Evolutionary conservation across 2,888 invertebrate species (phyloP).

Genomic region (Pachymerium ferrugineum): DNA sequence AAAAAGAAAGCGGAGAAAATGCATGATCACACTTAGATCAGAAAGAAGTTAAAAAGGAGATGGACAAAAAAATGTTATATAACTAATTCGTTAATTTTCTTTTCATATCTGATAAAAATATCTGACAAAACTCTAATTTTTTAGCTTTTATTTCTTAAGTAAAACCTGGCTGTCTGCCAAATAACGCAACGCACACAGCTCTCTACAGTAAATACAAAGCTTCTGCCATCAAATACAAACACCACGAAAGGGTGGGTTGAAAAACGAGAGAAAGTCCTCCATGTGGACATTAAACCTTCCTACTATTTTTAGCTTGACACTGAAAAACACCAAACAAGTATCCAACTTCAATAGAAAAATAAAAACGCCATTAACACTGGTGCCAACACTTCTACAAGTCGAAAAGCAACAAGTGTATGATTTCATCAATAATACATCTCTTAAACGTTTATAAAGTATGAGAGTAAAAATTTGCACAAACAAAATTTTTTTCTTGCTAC

Average conservation of each 20-base stretch:
- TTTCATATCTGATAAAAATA: too few relatives aligned
- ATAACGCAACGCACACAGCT: background rate
- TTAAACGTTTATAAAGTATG: too few relatives aligned
- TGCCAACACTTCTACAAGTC: background rate
- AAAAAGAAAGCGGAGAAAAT: background rate
- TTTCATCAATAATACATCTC: too few relatives aligned
- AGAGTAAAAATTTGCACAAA: background rate
- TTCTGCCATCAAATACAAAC: background rate
- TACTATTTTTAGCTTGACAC: background rate
- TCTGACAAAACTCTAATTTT: slow-evolving; percentile 6
- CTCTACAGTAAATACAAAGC: slow-evolving; percentile 10
- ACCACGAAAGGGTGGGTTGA: background rate
- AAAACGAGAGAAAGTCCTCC: background rate
- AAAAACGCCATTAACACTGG: background rate
- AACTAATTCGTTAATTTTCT: background rate
- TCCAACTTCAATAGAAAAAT: background rate
- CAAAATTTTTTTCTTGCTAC: background rate
- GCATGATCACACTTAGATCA: background rate
- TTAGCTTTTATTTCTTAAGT: slow-evolving; percentile 1
- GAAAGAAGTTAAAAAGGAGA: background rate
- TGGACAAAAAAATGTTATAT: background rate
- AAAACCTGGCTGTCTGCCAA: background rate
- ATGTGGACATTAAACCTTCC: background rate
- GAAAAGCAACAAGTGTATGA: too few relatives aligned
- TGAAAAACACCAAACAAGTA: background rate